Base-by-base conservation (phyloP, 2,888 invertebrate species). In the Cryptophagus acutangulus region DNA sequence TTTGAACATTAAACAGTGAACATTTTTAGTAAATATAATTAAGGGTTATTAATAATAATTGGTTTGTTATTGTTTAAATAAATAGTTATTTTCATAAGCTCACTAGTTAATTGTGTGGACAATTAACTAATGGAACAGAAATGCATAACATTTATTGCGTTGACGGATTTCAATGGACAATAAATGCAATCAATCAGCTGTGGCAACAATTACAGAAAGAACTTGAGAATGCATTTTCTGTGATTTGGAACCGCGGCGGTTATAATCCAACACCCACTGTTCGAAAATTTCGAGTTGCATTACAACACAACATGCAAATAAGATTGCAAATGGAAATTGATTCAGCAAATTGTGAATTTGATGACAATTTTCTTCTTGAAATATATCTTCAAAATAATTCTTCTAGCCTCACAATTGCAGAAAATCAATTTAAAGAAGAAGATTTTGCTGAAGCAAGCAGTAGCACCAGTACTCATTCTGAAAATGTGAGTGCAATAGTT, bases 241-340 rank as follows among this genome's bases (percentile, higher is more conserved):
- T 41, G 13, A 12, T 41, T 29, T 37, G 33, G 24, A 31, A 37
- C 18, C 36, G 37, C 17, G 38, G 41, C 20, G 33, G 36, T 12
- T 41, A 42, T 17, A 42, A 40, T 38, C 26, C 38, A 12, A 18
- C 17, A 17, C 38, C 41, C n/a, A 41, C 33, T 6, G 33, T 33
- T 4, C 13, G 17, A 16, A 17, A 42, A 24, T 41, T 18, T 18
- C 41, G 41, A 14, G 15, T 39, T 8, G 37, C 31, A n/a, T 24
- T 41, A 5, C 38, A 41, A 15, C 37, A 38, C 12, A 41, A 41
- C 31, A 41, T 41, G 30, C n/a, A 39, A 17, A 38, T 41, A 17
- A 20, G 41, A 36, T 34, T 41, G 4, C 37, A 39, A 31, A 39
- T 14, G 15, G 31, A 30, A 9, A 13, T 30, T 17, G 38, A 38